Base-by-base conservation (phyloP, 2,797 vertebrate species). In the Liparis tanakae region DNA sequence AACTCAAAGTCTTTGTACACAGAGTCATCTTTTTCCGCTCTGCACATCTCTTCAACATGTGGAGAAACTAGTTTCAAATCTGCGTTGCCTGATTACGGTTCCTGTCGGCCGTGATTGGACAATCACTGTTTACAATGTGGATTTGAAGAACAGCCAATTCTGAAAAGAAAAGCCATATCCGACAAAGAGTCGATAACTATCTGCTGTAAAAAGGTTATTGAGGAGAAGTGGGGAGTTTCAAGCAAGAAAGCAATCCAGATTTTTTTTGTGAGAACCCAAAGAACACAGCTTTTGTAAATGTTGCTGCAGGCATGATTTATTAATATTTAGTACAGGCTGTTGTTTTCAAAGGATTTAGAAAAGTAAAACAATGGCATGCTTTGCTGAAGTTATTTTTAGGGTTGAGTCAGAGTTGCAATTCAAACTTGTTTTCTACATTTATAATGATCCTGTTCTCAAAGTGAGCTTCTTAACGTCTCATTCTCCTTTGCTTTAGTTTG, bases 401-500 rank as follows among this genome's bases (percentile, higher is more conserved):
- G 20, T 36, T 10, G 17, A 65, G 41, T 34, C 20, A 50, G 41
- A 50, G 20, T 59, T 61, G 34, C 25, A 50, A 55, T 30, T 37
- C 50, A 66, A 70, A 67, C 57, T 48, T 59, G 59, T 36, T 63
- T 56, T 63, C 44, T 9, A 3, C 43, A 48, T 70, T 65, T 36
- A 5, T 39, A 61, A 51, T 67, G 9, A 57, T 3, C 10, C 1
- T 13, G 3, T 44, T 70, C 7, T 64, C n/a, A 22, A 82, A 61
- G n/a, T 2, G 58, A 80, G 56, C 64, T 72, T 55, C 74, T 79
- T 60, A 44, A 54, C 67, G 64, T 78, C 67, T 80, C 76, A 30
- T 30, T 30, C 73, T 48, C 18, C 64, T 39, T 4, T 6, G 15
- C 56, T 83, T 77, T 84, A 74, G 79, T 88, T 85, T 65, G 14